Evolutionary conservation across 1,140 invertebrate genomes (phyloP), one percentile per base, ranked within the genome.

Genomic region (Trachelipus rathkii): DNA sequence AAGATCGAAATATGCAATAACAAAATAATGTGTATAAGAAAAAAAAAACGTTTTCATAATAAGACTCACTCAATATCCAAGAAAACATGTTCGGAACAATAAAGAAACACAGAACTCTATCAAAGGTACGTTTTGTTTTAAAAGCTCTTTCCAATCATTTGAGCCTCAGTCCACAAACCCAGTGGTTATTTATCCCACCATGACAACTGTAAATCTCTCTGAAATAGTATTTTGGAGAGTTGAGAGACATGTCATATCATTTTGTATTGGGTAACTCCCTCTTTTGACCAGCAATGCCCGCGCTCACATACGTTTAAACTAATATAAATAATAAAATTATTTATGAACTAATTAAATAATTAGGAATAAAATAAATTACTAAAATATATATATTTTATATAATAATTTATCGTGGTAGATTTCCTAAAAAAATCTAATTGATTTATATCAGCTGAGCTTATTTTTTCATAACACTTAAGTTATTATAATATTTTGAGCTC

Each of bases 231-330:
- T 60, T 60, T 60, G 50, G 50, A 60, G 11, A 60, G 11, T 60
- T 60, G 50, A 60, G 50, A 60, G 50, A 60, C 50, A 60, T 60
- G 50, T 60, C 50, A 60, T 60, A 60, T 60, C 50, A 60, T 60
- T 60, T 60, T 60, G 50, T 60, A 60, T 60, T 60, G 50, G 50
- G 50, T 60, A 60, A 60, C 50, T 60, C 50, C 50, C 50, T 60
- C 19, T 60, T 60, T 60, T 60, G 50, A 60, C 50, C 50, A 60
- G 50, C 50, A 60, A 60, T 60, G 50, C 50, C 50, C 50, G 11
- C n/a, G n/a, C 50, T 60, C 50, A 60, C 1, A 60, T 60, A 60
- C 50, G 33, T 60, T 60, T 60, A 60, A 13, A 60, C 11, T 19
- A 60, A 19, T 60, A 60, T 60, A 60, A 60, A 60, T 60, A 60